These are phyloP conservation scores for Ondatra zibethicus DNA, from an alignment of 2,113 vertebrate species.

Conservation along the genomic window DNA sequence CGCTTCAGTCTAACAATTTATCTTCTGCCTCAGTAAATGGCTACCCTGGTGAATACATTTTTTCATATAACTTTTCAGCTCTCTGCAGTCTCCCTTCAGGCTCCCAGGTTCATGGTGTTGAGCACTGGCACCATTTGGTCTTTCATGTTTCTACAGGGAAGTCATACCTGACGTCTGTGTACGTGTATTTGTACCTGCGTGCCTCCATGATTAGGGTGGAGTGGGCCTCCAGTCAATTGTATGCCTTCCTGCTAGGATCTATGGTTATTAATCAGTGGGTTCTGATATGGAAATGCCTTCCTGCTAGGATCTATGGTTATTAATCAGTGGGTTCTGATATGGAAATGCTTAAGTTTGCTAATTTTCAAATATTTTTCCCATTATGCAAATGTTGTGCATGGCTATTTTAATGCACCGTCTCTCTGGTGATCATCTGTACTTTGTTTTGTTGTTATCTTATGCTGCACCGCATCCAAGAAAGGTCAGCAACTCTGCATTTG, in stretches of 20 bases:
- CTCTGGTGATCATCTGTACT: accelerated
- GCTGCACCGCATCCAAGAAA: neutral
- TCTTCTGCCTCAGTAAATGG: neutral
- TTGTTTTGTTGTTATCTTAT: neutral
- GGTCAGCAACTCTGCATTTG: neutral
- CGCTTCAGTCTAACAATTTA: constrained; percentile 36
- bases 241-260: accelerated
- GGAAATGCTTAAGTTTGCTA: neutral
- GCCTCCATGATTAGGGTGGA: neutral
- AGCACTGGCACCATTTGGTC: no score
- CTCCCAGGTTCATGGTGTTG: neutral
- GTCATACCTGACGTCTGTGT: no score
- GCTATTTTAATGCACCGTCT: accelerated
- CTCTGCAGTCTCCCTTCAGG: neutral
- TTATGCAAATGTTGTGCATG: accelerated
- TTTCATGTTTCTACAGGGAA: accelerated
- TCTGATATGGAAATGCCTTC: neutral
- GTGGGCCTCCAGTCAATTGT: accelerated
- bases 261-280: accelerated
- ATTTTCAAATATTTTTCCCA: neutral
- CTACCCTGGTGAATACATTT: neutral
- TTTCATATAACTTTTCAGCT: neutral
- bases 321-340: no score
- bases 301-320: accelerated
- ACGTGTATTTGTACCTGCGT: neutral